phyloP scores from a whole-genome alignment of 2,113 vertebrate species.

The Pogonocichla stellata region DNA sequence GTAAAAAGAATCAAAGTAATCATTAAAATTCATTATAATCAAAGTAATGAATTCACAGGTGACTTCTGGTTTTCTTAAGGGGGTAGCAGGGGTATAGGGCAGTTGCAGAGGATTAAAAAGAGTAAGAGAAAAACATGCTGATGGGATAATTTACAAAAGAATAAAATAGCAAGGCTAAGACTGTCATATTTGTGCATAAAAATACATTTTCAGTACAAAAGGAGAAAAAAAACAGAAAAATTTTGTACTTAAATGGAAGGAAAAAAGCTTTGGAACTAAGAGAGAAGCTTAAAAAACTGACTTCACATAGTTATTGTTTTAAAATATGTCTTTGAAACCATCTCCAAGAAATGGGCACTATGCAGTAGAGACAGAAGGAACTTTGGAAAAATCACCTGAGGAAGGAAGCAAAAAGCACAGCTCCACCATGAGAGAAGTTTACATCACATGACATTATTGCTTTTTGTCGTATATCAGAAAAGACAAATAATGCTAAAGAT shows the following conservation, averaged over 20 bases:
- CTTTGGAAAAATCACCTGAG: neutral
- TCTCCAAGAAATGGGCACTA: neutral
- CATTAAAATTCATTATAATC: neutral
- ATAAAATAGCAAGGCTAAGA: neutral
- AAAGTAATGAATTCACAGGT: neutral
- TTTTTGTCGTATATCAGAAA: neutral
- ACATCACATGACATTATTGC: neutral
- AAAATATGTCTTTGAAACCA: neutral
- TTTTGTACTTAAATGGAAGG: rapidly evolving
- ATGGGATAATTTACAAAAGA: neutral
- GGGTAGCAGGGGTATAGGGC: neutral
- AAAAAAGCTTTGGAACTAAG: neutral
- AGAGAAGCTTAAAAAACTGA: neutral
- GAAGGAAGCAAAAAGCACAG: neutral
- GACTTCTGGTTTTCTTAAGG: neutral
- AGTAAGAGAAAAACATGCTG: neutral
- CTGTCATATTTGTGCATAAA: neutral
- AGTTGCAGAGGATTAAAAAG: neutral
- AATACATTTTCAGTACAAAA: neutral
- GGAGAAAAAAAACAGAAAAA: neutral
- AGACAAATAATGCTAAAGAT: neutral
- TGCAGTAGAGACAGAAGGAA: neutral
- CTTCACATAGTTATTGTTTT: neutral
- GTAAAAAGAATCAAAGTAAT: neutral
- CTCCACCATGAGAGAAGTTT: neutral